Evolutionary conservation across 2,797 vertebrate species (phyloP).

Genomic region (Silurus lanzhouensis): DNA sequence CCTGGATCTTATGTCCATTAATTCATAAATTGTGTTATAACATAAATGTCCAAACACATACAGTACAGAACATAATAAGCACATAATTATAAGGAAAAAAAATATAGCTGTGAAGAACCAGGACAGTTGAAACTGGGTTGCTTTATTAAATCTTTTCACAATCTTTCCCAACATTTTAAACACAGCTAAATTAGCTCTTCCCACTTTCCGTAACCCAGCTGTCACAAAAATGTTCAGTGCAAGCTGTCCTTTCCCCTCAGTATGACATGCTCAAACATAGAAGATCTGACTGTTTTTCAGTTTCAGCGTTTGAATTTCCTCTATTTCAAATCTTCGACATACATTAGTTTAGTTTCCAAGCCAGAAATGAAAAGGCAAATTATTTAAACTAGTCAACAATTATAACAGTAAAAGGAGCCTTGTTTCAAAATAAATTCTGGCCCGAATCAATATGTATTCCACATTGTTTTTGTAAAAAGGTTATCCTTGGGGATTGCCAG

Average conservation of each 20-base stretch:
- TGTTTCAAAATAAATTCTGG: constrained; percentile 5
- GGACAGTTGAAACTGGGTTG: constrained; percentile 20
- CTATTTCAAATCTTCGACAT: not conserved
- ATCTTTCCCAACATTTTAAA: constrained; percentile 49
- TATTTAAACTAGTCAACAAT: not conserved
- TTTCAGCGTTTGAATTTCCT: constrained; percentile 17
- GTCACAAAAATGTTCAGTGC: constrained; percentile 48
- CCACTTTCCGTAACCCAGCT: constrained; percentile 45
- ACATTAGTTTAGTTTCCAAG: constrained; percentile 20
- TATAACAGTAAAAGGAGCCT: constrained; percentile 9
- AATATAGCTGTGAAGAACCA: constrained; percentile 4
- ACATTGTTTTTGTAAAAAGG: not conserved
- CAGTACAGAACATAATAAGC: constrained; percentile 26
- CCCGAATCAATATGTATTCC: constrained; percentile 12
- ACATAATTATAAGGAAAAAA: not conserved
- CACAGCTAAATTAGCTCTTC: constrained; percentile 9
- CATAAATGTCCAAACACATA: not conserved
- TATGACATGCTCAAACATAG: constrained; percentile 63
- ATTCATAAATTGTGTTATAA: not conserved
- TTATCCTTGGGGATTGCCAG: constrained; percentile 13
- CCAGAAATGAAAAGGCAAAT: constrained; percentile 34
- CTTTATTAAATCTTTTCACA: constrained; percentile 63
- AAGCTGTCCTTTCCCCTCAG: constrained; percentile 37
- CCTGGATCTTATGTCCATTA: not conserved
- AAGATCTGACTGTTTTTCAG: constrained; percentile 26